These are phyloP conservation scores for Ciconia nigra DNA, from an alignment of 2,797 vertebrate genomes.

Conservation along the genomic window DNA sequence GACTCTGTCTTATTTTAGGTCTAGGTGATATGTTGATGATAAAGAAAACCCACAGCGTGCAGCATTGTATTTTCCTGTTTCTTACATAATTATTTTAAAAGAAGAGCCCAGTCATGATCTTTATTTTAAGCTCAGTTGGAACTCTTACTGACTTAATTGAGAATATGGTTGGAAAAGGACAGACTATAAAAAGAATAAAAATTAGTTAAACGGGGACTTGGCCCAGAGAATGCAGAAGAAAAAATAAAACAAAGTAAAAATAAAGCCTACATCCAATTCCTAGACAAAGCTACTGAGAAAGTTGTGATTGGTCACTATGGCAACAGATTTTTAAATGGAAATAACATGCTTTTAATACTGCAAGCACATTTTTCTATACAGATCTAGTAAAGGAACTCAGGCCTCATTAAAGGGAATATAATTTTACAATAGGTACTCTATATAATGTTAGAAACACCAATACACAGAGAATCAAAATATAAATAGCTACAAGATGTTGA, in stretches of 20 bases:
- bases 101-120: not conserved
- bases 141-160: not conserved
- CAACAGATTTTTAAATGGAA: conserved; percentile 54
- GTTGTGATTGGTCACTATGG: conserved; percentile 49
- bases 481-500: not conserved
- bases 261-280: not conserved
- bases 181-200: conserved; percentile 14
- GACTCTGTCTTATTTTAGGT: not conserved
- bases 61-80: not conserved
- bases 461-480: not conserved
- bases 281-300: conserved; percentile 30
- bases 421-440: not conserved
- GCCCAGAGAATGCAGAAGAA: not conserved
- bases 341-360: conserved; percentile 19
- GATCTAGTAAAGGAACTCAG: not conserved
- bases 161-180: not conserved
- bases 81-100: not conserved
- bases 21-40: not conserved
- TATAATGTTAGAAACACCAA: not conserved
- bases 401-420: not conserved
- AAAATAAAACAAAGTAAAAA: not conserved
- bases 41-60: not conserved
- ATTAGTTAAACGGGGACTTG: not conserved
- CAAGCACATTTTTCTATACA: not conserved
- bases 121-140: not conserved